Evolutionary conservation across 2,113 vertebrate species (phyloP).

Genomic region (Mobula hypostoma): DNA sequence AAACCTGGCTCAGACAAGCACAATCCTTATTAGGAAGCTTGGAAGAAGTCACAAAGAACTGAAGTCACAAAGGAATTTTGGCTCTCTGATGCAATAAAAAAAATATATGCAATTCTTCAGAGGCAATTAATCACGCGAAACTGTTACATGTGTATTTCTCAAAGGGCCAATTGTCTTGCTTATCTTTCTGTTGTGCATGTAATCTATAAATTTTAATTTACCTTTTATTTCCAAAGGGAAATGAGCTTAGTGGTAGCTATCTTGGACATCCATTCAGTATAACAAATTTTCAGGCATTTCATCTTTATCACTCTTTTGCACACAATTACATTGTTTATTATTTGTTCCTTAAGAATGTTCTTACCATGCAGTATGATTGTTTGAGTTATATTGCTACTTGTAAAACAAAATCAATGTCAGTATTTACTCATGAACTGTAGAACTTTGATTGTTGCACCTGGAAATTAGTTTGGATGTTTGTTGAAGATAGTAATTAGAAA

Average conservation of each 20-base stretch:
- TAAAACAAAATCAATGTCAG: not conserved
- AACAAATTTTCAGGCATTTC: not conserved
- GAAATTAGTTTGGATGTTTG: slow-evolving; percentile 16
- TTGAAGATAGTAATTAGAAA: not conserved
- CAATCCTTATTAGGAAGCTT: not conserved
- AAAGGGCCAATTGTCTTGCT: not conserved
- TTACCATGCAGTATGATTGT: slow-evolving; percentile 1
- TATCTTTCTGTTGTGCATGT: slow-evolving; percentile 5
- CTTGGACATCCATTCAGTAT: not conserved
- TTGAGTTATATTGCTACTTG: not conserved
- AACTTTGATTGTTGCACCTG: not conserved
- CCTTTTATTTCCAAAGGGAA: not conserved
- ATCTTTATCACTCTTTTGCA: slow-evolving; percentile 10
- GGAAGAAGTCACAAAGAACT: slow-evolving; percentile 22
- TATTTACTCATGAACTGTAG: slow-evolving; percentile 8
- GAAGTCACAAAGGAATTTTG: not conserved
- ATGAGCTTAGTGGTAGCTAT: not conserved
- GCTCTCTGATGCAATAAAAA: not conserved
- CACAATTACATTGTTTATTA: not conserved
- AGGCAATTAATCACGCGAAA: not conserved
- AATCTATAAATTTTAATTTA: slow-evolving; percentile 1
- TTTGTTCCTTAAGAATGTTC: not conserved
- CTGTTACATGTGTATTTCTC: not conserved
- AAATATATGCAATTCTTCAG: slow-evolving; percentile 22
- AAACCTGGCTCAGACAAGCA: slow-evolving; percentile 3